Evolutionary conservation across 2,888 invertebrate genomes (phyloP).

Genomic region (Neoascia interrupta): DNA sequence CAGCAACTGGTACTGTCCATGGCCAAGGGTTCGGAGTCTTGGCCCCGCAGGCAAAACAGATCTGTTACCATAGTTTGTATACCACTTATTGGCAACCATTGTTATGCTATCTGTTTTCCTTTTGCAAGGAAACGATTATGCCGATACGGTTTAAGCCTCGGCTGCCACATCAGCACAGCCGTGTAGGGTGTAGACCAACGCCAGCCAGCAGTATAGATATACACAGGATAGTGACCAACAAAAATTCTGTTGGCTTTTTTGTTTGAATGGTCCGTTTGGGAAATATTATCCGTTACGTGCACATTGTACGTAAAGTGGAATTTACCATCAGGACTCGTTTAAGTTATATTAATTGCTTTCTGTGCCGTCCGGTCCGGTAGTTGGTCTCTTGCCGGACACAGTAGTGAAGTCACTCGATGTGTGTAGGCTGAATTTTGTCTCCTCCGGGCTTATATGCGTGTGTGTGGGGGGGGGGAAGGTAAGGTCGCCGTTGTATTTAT

Average conservation of each 20-base stretch:
- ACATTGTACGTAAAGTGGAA: constrained; percentile 62
- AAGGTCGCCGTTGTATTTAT: not conserved
- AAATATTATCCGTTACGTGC: constrained; percentile 69
- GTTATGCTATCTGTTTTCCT: constrained; percentile 30
- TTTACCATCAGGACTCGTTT: constrained; percentile 68
- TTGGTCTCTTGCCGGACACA: constrained; percentile 28
- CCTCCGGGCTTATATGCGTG: constrained; percentile 1
- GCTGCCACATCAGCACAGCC: constrained; percentile 59
- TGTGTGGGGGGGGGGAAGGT: constrained; percentile 1
- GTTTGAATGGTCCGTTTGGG: constrained; percentile 59
- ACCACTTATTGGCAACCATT: constrained; percentile 62
- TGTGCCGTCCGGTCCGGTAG: constrained; percentile 18
- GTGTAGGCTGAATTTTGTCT: constrained; percentile 49
- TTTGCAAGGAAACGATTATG: constrained; percentile 46
- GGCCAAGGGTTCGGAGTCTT: constrained; percentile 11
- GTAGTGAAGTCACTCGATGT: not conserved
- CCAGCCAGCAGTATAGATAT: no score
- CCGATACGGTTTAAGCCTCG: constrained; percentile 57
- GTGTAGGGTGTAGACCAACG: no score
- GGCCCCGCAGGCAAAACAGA: constrained; percentile 35
- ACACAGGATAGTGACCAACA: no score
- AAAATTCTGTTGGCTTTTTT: constrained; percentile 40
- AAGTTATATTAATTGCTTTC: constrained; percentile 70
- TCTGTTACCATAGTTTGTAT: constrained; percentile 50
- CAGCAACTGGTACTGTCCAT: constrained; percentile 12